Conservation (phyloP, 1,140 invertebrate species). For the Frieseomelitta varia region DNA sequence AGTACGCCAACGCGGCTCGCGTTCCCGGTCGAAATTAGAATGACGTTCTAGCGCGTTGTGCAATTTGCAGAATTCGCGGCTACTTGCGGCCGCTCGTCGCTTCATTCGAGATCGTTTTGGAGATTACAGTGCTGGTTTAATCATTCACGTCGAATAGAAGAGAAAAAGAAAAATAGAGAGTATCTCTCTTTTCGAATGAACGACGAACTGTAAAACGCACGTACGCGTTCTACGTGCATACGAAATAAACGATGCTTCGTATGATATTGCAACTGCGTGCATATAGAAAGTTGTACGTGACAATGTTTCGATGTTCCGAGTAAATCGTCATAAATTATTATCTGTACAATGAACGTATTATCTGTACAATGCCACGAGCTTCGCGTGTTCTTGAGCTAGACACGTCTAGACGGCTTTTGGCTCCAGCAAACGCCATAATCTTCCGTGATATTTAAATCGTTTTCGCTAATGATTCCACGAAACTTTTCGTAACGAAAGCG, state of each 20-base stretch:
- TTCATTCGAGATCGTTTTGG: not conserved
- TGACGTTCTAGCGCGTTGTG: not conserved
- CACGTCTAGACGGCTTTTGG: no score
- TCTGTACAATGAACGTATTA: not conserved
- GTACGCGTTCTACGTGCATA: not conserved
- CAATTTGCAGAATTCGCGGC: conserved; percentile 24
- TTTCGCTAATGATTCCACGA: not conserved
- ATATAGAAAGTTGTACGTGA: not conserved
- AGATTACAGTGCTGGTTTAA: not conserved
- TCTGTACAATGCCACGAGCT: not conserved
- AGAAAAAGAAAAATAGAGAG: not conserved
- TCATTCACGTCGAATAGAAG: not conserved
- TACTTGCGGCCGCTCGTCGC: not conserved
- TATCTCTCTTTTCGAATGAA: not conserved
- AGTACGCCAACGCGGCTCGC: conserved; percentile 1
- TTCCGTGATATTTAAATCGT: not conserved
- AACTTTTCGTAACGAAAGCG: not conserved
- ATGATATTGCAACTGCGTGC: not conserved
- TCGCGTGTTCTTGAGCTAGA: not conserved
- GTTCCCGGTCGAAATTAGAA: conserved; percentile 22
- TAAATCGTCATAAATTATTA: not conserved
- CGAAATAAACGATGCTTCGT: not conserved
- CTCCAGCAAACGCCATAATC: not conserved
- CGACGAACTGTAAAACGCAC: no score
- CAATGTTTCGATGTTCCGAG: not conserved